Evolutionary conservation across 2,888 invertebrate species (phyloP).

Genomic region (Agrotis exclamationis): DNA sequence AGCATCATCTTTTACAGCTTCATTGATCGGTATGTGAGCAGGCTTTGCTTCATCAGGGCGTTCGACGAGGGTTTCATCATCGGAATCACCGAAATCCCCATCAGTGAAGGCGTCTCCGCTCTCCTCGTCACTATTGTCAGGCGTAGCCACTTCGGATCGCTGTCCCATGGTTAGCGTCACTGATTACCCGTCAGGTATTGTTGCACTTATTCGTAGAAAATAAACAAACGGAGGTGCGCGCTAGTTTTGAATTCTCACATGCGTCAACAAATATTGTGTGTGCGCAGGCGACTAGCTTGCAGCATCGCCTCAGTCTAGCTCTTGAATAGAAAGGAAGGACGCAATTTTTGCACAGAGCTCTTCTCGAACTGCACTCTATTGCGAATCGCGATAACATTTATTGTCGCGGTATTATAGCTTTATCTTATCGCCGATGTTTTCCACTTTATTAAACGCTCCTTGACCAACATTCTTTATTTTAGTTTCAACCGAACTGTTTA

Average conservation of each 20-base stretch:
- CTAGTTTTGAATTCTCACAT: constrained; percentile 79
- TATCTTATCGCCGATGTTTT: constrained; percentile 86
- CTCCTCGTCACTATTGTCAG: constrained; percentile 85
- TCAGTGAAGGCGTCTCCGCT: constrained; percentile 88
- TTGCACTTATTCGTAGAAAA: constrained; percentile 74
- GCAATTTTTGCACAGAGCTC: constrained; percentile 76
- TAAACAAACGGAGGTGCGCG: constrained; percentile 71
- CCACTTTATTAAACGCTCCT: constrained; percentile 78
- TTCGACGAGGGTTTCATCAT: constrained; percentile 80
- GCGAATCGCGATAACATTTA: constrained; percentile 77
- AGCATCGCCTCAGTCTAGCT: constrained; percentile 68
- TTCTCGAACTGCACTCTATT: constrained; percentile 74
- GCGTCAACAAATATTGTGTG: constrained; percentile 71
- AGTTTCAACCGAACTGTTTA: constrained; percentile 56
- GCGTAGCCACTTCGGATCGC: constrained; percentile 79
- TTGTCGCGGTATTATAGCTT: constrained; percentile 71
- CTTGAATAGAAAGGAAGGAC: constrained; percentile 81
- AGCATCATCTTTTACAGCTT: constrained; percentile 80
- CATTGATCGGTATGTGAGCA: constrained; percentile 77
- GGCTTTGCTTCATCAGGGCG: constrained; percentile 67
- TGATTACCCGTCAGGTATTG: constrained; percentile 66
- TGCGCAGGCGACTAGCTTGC: constrained; percentile 67
- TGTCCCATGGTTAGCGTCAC: constrained; percentile 81
- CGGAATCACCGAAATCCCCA: constrained; percentile 86
- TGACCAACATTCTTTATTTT: constrained; percentile 80